Percentiles rank a stretch among this genome's conserved stretches.
Conservation (phyloP, 2,113 vertebrate species). For the Gobius niger region DNA sequence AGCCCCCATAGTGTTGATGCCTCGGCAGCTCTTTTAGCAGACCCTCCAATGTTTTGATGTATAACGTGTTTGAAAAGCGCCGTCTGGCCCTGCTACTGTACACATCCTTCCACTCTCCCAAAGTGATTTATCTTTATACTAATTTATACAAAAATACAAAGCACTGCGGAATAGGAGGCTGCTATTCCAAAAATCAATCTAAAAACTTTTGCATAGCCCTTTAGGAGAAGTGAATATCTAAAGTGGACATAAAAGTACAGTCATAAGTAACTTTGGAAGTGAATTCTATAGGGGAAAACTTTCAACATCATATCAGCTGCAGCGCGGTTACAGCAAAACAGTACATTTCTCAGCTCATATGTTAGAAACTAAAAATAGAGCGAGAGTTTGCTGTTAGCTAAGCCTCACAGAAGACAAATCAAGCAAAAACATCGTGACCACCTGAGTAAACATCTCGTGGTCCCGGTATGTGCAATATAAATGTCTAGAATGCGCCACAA, state of each 20-base stretch:
- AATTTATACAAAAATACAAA: neutral
- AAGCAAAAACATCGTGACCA: neutral
- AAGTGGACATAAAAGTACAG: neutral
- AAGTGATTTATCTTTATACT: conserved; percentile 3
- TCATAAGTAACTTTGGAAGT: neutral
- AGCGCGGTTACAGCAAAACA: neutral
- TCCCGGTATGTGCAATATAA: too few species aligned
- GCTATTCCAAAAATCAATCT: conserved; percentile 4
- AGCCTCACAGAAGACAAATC: neutral
- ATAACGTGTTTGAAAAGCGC: conserved; percentile 18
- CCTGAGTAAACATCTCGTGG: neutral
- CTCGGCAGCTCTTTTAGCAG: conserved; percentile 11
- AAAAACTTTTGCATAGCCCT: neutral
- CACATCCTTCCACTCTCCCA: neutral
- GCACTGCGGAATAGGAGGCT: neutral
- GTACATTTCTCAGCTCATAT: neutral
- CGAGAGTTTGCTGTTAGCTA: neutral
- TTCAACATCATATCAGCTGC: neutral
- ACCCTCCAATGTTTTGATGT: conserved; percentile 16
- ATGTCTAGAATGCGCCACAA: too few species aligned
- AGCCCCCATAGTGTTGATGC: neutral
- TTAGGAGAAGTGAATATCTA: neutral
- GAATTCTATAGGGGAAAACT: neutral
- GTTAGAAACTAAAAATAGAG: neutral
- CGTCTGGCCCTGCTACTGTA: conserved; percentile 14